Evolutionary conservation across 2,888 invertebrate genomes (phyloP).

Genomic region (Liodrosophila aerea): DNA sequence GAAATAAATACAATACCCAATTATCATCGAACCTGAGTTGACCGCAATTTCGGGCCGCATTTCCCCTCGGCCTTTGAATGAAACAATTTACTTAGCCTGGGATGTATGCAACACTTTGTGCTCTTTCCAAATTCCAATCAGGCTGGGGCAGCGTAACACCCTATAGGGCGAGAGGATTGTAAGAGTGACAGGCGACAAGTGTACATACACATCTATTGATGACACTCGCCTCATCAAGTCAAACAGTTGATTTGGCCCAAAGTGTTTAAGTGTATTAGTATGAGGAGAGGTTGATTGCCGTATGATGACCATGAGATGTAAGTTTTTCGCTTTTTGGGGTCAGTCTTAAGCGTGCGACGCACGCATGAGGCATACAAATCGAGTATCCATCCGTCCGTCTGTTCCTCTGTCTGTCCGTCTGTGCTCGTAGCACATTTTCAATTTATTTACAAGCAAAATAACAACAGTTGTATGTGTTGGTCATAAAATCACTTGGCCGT

Average conservation of each 20-base stretch:
- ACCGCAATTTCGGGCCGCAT: too few relatives aligned
- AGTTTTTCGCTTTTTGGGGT: constrained; percentile 24
- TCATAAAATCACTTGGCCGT: constrained; percentile 57
- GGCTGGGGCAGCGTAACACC: constrained; percentile 18
- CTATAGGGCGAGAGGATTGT: too few relatives aligned
- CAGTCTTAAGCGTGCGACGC: constrained; percentile 24
- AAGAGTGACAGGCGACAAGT: not conserved
- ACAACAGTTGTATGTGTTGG: constrained; percentile 32
- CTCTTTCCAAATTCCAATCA: constrained; percentile 49
- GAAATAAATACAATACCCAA: too few relatives aligned
- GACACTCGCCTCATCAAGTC: constrained; percentile 21
- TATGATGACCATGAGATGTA: constrained; percentile 35
- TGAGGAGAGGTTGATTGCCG: not conserved
- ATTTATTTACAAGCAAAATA: constrained; percentile 51
- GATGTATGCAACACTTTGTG: constrained; percentile 28
- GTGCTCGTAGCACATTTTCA: constrained; percentile 46
- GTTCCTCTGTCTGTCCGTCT: constrained; percentile 35
- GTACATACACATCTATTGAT: constrained; percentile 24
- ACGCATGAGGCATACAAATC: constrained; percentile 68
- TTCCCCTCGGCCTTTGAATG: too few relatives aligned
- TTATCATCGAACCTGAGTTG: too few relatives aligned
- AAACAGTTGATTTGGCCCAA: constrained; percentile 33
- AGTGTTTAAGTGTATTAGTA: constrained; percentile 62
- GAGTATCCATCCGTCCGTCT: constrained; percentile 13
- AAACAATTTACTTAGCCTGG: too few relatives aligned